These are phyloP conservation scores for Tokudaia tokunoshimensis DNA, from an alignment of 2,797 vertebrate species.

Conservation along the genomic window DNA sequence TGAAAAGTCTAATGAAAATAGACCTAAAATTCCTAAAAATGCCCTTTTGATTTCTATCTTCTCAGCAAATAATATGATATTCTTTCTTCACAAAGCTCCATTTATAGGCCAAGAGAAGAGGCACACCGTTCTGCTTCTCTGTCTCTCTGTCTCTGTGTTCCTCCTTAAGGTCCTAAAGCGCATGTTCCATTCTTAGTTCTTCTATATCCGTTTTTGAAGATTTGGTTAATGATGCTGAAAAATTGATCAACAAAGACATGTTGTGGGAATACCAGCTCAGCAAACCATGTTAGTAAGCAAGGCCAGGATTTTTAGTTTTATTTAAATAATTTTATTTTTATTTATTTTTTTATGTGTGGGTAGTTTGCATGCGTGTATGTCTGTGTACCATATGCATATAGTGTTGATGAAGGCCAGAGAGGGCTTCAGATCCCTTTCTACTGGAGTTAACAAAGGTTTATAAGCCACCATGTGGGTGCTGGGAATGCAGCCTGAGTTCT, in stretches of 20 bases:
- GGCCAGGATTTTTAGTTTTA: not conserved
- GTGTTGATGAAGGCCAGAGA: not conserved
- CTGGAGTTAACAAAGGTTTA: not conserved
- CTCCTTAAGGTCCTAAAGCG: not conserved
- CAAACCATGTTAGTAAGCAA: not conserved
- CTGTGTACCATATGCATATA: not conserved
- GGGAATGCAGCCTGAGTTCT: not conserved
- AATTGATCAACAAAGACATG: not conserved
- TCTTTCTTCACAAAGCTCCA: not conserved
- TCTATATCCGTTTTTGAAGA: not conserved
- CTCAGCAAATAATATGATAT: not conserved
- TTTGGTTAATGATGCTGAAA: not conserved
- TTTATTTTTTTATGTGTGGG: not conserved
- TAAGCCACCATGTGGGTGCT: not conserved
- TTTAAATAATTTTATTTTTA: not conserved
- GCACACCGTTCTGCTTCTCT: not conserved
- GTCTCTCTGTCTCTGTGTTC: not conserved
- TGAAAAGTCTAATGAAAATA: not conserved
- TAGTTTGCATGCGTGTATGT: not conserved
- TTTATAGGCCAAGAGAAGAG: not conserved
- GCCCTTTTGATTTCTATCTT: constrained; percentile 14
- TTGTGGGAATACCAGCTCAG: not conserved
- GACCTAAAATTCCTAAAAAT: not conserved
- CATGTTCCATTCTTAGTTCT: not conserved
- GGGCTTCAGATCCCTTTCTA: not conserved